Base-by-base conservation (phyloP, 2,797 vertebrate genomes). In the Gorsachius magnificus region DNA sequence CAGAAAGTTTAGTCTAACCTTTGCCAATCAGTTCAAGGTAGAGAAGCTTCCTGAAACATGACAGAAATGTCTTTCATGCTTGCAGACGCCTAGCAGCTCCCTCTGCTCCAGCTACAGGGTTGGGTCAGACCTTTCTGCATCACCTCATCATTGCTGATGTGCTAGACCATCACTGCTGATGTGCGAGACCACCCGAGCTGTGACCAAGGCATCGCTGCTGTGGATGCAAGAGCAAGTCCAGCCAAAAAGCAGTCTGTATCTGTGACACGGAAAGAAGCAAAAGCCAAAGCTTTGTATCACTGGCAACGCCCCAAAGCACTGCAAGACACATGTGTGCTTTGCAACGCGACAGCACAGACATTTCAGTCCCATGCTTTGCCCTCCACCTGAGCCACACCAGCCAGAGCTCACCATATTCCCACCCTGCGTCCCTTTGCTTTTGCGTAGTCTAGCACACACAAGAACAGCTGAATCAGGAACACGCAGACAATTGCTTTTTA, bases 1-100 rank as follows among this genome's bases (percentile, higher is more conserved):
- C 41, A 75, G 65, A 83, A 95, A 94, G 46, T 85, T 91, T 58
- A 80, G 53, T 64, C 75, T 89, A 87, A 87, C 71, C 63, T 96
- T 85, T 87, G 33, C 75, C 75, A 80, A 45, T 29, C 61, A 76
- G 81, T 87, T 95, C 89, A 92, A 91, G 90, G 78, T 80, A 93
- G 33, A 58, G 71, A 89, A 92, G 38, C 64, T 90, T 90, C 60
- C 80, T 20, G 71, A 94, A 95, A 86, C 56, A 25, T 0, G 4
- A 28, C 43, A 85, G 57, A 77, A 96, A 80, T 10, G 35, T 64
- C 64, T 83, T 71, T 75, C 31, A 20, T 28, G 25, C 82, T 64
- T 2, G 0, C 63, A 79, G 85, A 64, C 8, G 7, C 25, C 61
- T 15, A 60, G 33, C 57, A 89, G 54, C n/a, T 60, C 28, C 41